Base-by-base conservation (phyloP, 64 coral and sea anemone species). In the Trachythela sp. region DNA sequence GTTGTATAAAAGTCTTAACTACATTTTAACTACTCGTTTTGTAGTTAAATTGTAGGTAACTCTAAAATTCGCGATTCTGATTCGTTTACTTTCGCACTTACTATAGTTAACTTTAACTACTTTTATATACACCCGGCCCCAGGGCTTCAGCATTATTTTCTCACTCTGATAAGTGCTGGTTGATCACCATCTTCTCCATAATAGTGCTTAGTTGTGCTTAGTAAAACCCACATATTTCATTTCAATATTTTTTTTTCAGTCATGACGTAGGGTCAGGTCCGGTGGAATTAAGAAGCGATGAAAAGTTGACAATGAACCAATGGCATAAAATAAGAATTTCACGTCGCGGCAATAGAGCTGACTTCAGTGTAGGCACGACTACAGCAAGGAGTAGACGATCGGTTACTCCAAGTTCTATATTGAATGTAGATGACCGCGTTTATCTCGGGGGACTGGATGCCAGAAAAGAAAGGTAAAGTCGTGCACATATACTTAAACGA, bases 401-500 rank as follows among this genome's bases (percentile, higher is more conserved):
- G 0, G 9, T 80, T 80, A 18, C 9, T 20, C 13, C 2, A 39
- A 80, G 32, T 80, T 29, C 30, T 17, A 39, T 80, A 13, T 30
- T 80, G 8, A 80, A 80, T 18, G 75, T 80, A 5, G 75, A 80
- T 29, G 20, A 39, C 33, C 33, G 75, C 20, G 9, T 80, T 35
- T 80, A 80, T 30, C 33, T 80, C 1, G 75, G 75, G 30, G 75
- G 75, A 80, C 0, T 80, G 34, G 34, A 80, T 22, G 15, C 34
- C 20, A 80, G 75, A 80, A 64, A 64, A 64, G 75, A 35, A 80
- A 80, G 75, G 75, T 80, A 80, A 17, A 80, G 15, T 34, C 37
- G 24, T n/a, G n/a, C n/a, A n/a, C n/a, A n/a, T n/a, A n/a, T n/a
- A n/a, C n/a, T n/a, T n/a, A 6, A 68, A 68, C 30, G 11, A 45